phyloP scores from a whole-genome alignment of 2,113 vertebrate species.

The Prochilodus magdalenae region DNA sequence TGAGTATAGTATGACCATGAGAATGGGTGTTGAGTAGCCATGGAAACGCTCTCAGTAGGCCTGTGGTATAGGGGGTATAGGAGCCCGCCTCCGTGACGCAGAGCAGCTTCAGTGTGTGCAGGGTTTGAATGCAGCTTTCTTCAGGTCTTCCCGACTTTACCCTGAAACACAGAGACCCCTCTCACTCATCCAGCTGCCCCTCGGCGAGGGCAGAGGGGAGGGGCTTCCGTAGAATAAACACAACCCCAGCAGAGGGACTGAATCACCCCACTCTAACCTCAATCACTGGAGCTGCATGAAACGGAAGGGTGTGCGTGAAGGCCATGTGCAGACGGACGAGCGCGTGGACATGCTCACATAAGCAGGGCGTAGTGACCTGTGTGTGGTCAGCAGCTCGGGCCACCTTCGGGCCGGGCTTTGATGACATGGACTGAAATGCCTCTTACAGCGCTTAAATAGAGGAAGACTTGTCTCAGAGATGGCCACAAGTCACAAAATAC shows the following conservation, averaged over 20 bases:
- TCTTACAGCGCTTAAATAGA: neutral
- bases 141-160: constrained; percentile 50
- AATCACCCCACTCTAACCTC: constrained; percentile 58
- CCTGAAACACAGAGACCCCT: constrained; percentile 71
- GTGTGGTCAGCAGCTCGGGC: constrained; percentile 35
- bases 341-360: constrained; percentile 1
- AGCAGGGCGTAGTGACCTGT: constrained; percentile 31
- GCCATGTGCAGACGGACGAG: neutral
- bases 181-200: constrained; percentile 65
- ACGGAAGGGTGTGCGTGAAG: constrained; percentile 34
- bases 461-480: no score
- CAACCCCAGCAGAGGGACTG: constrained; percentile 60
- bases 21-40: no score
- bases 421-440: neutral
- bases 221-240: constrained; percentile 58
- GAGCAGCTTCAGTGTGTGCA: constrained; percentile 5
- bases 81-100: neutral
- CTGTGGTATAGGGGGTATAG: no score
- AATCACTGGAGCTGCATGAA: constrained; percentile 42
- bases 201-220: constrained; percentile 28
- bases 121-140: constrained; percentile 27
- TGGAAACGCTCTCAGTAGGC: no score
- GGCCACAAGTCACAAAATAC: no score
- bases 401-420: neutral
- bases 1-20: no score